Percentiles rank a stretch among this genome's conserved stretches.
phyloP scores from a whole-genome alignment of 2,113 vertebrate species.

The Phrynosoma platyrhinos region DNA sequence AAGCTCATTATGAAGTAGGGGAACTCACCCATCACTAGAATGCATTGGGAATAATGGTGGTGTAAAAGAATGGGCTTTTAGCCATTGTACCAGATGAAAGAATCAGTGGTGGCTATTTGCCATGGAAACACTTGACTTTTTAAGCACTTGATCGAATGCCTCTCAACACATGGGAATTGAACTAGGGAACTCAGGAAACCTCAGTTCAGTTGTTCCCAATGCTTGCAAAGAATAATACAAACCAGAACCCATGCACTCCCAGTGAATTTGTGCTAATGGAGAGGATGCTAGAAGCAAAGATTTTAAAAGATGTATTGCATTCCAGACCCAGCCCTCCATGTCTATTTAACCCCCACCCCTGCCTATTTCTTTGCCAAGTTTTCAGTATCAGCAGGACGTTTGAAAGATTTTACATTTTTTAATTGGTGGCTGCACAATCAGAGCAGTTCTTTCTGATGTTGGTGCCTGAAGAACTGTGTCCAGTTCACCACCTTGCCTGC shows the following conservation, averaged over 20 bases:
- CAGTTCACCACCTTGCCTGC: too few species aligned
- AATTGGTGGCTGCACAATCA: not conserved
- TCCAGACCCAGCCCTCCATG: not conserved
- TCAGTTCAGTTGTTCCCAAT: conserved; percentile 71
- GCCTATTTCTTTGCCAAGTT: not conserved
- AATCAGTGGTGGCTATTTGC: conserved; percentile 73
- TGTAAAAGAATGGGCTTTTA: conserved; percentile 71
- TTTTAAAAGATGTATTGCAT: conserved; percentile 31
- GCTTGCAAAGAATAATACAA: conserved; percentile 71
- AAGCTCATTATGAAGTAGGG: not conserved
- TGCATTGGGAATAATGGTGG: conserved; percentile 61
- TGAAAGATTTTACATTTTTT: not conserved
- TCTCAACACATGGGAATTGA: conserved; percentile 75
- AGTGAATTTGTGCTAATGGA: conserved; percentile 54
- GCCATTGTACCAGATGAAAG: conserved; percentile 74
- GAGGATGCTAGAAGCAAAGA: conserved; percentile 51
- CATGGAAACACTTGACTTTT: conserved; percentile 74
- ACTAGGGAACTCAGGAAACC: conserved; percentile 73
- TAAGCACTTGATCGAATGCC: conserved; percentile 74
- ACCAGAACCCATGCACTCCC: conserved; percentile 60
- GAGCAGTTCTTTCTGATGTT: not conserved
- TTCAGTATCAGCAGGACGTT: not conserved
- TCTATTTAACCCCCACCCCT: too few species aligned
- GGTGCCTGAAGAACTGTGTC: not conserved
- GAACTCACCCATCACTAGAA: not conserved